These are phyloP conservation scores for Metridium senile DNA, from an alignment of 92 coral and sea anemone genomes.

Conservation along the genomic window DNA sequence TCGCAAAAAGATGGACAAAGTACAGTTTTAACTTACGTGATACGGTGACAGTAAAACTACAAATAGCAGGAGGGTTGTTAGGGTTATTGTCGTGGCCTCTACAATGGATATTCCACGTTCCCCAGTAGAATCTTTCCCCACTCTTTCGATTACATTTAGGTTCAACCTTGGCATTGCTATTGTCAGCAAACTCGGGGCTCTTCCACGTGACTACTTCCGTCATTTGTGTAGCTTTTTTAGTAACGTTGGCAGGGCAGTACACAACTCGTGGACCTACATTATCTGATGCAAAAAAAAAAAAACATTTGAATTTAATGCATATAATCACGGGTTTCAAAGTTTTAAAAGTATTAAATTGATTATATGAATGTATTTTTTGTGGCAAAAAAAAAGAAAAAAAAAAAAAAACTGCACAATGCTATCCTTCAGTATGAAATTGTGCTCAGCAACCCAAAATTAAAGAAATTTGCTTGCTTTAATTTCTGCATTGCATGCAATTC, in stretches of 20 bases:
- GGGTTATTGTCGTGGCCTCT: constrained; percentile 63
- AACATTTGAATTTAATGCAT: not conserved
- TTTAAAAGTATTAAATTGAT: too few relatives aligned
- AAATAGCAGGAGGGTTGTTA: constrained; percentile 54
- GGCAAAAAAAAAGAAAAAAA: too few relatives aligned
- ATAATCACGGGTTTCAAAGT: too few relatives aligned
- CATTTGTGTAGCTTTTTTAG: constrained; percentile 9
- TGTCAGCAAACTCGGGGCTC: constrained; percentile 31
- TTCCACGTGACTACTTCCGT: constrained; percentile 23
- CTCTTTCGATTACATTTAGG: constrained; percentile 35
- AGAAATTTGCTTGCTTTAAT: too few relatives aligned
- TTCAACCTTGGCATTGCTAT: constrained; percentile 8
- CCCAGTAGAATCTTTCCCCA: constrained; percentile 40
- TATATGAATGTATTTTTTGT: too few relatives aligned
- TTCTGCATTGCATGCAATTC: too few relatives aligned
- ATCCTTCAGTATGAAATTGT: too few relatives aligned
- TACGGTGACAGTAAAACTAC: constrained; percentile 43
- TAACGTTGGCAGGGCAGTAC: constrained; percentile 25
- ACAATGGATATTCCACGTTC: constrained; percentile 64
- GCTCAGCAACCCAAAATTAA: too few relatives aligned
- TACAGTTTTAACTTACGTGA: constrained; percentile 58
- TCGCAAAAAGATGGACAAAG: too few relatives aligned
- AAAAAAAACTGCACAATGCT: too few relatives aligned
- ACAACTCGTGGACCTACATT: constrained; percentile 31
- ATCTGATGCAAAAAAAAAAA: constrained; percentile 6